These are phyloP conservation scores for Lerista edwardsae DNA, from an alignment of 2,797 vertebrate genomes.

Conservation along the genomic window DNA sequence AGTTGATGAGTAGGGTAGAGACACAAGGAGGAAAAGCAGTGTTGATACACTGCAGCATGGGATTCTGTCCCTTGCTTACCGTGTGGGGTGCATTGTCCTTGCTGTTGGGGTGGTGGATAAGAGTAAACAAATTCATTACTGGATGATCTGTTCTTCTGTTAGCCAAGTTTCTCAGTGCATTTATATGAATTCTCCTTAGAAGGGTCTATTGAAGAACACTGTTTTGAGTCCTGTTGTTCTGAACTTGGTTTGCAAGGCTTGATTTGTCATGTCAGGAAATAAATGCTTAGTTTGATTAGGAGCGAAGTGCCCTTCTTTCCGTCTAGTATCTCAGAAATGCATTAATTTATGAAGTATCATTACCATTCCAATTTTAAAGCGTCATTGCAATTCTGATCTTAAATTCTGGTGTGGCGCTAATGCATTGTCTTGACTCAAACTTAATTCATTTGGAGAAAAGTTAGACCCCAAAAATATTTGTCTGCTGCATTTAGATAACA, in stretches of 20 bases:
- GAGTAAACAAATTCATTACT: too few relatives aligned
- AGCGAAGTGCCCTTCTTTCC: not conserved
- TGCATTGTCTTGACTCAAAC: slow-evolving; percentile 1
- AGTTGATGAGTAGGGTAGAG: too few relatives aligned
- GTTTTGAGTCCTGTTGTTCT: not conserved
- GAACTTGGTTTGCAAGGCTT: too few relatives aligned
- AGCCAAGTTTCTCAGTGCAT: not conserved
- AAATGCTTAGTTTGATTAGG: slow-evolving; percentile 17
- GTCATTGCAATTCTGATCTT: not conserved
- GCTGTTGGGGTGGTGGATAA: too few relatives aligned
- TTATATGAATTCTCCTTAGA: not conserved
- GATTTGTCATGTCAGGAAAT: not conserved
- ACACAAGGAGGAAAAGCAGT: too few relatives aligned
- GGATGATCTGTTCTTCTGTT: not conserved
- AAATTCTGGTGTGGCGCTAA: not conserved
- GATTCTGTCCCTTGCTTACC: too few relatives aligned
- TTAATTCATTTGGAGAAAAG: slow-evolving; percentile 35
- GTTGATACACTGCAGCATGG: too few relatives aligned
- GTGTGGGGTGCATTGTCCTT: too few relatives aligned
- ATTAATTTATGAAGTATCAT: slow-evolving; percentile 22
- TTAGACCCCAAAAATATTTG: slow-evolving; percentile 43
- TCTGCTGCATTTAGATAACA: slow-evolving; percentile 56
- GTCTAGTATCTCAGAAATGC: slow-evolving; percentile 9
- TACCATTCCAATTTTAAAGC: not conserved
- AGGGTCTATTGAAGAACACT: not conserved